Evolutionary conservation across 1,140 invertebrate genomes (phyloP), one percentile per base, ranked within the genome.

Genomic region (Caenorhabditis brenneri): DNA sequence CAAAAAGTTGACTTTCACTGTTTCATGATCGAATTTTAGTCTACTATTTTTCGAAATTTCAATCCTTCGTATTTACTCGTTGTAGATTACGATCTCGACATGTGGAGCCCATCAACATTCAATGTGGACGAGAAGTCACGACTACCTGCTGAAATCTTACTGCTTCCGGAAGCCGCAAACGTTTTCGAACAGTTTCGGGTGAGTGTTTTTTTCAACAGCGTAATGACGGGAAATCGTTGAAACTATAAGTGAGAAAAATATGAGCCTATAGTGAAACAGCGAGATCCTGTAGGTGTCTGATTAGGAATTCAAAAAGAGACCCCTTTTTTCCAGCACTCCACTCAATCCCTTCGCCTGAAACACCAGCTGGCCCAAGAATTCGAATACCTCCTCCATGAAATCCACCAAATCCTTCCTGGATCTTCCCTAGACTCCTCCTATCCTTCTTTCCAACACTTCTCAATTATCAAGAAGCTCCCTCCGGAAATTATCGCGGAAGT

Each of bases 101-200:
- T 74, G 9, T 74, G 65, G 65, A 74, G 6, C 10, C 36, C 65
- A 10, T 42, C 6, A 6, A 15, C 36, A 46, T 74, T 74, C 65
- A 42, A 74, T n/a, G 36, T 12, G n/a, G 65, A 74, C n/a, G 36
- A 74, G 9, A 74, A 74, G 36, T 74, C 65, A 2, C 22, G 36
- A 42, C 65, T 74, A 36, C 65, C 65, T 2, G 33, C 65, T 0
- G 65, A 74, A 15, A 24, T 74, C n/a, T n/a, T 74, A 9, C 65
- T 74, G 22, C 22, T 74, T 10, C 65, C 65, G 12, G 65, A 74
- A 74, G 65, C 65, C 12, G 36, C 19, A 24, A 42, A 74, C 1
- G 65, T 74, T 74, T 74, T 74, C 22, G 65, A 74, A 7, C 65
- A 74, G 36, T 74, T 74, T 24, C n/a, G 65, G 65, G 65, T 74